Evolutionary conservation across 92 coral and sea anemone species (phyloP), one percentile per base, ranked within the genome.

Genomic region (Bergia sp.): DNA sequence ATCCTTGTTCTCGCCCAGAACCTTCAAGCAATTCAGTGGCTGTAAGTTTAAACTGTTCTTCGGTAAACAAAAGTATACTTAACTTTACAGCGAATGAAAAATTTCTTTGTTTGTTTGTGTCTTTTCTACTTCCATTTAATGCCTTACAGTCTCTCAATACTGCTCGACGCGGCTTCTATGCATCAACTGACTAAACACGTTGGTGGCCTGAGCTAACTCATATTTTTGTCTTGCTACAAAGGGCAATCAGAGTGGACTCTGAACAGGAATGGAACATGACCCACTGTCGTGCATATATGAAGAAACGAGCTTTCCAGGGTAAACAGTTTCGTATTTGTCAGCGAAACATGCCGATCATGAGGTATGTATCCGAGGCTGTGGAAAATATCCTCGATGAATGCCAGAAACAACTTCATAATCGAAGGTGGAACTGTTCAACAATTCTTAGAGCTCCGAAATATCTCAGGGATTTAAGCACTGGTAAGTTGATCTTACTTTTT

Each of bases 361-460:
- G 79, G 69, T 97, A 92, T 42, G 97, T 97, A 29, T 89, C 96
- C 11, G 97, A 92, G 61, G 99, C 99, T 10, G 96, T 91, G 16
- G 95, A 94, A 75, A 90, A 93, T 82, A 90, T 98, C 2, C 88
- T 67, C 15, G 75, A 57, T 1, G 97, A 94, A 86, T 97, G 99
- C 79, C 77, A 89, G 49, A 75, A 88, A 40, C 97, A 91, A 76
- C 29, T 96, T 53, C 86, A 66, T 9, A 80, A 90, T 57, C 88
- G 94, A 61, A 53, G 98, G 40, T 97, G 99, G 99, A 94, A 97
- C 88, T 97, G 99, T 37, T 89, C 89, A 7, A 88, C 96, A 23
- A 92, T 97, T 10, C 37, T 43, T 0, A 82, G 58, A 37, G 97
- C 96, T 49, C 99, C 99, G 5, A 67, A 45, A 23, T 93, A 90